Percentiles rank a stretch among this genome's conserved stretches.
Evolutionary conservation across 2,797 vertebrate genomes (phyloP).

Genomic region (Acanthurus lineatus): DNA sequence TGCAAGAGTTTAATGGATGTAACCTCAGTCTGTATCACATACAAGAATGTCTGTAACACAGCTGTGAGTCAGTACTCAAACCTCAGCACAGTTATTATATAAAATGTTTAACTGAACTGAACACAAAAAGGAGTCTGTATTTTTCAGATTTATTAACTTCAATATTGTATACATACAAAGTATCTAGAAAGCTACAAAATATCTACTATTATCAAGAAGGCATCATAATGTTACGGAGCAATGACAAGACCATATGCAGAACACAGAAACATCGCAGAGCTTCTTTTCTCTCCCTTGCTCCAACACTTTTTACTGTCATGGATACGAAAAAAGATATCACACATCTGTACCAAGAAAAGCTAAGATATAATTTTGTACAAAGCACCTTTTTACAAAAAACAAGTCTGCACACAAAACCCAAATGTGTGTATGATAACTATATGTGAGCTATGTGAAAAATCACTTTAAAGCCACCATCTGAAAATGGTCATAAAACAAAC

Average conservation of each 20-base stretch:
- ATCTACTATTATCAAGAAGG: conserved; percentile 99
- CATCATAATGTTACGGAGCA: conserved; percentile 99
- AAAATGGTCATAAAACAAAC: conserved; percentile 89
- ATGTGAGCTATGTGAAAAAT: conserved; percentile 94
- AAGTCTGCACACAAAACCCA: conserved; percentile 93
- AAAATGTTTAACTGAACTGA: conserved; percentile 21
- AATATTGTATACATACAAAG: conserved; percentile 99
- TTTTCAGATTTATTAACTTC: conserved; percentile 95
- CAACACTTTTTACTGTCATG: conserved; percentile 94
- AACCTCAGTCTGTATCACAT: not conserved
- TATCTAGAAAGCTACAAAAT: conserved; percentile 99
- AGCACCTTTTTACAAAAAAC: conserved; percentile 92
- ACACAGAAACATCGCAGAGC: conserved; percentile 94
- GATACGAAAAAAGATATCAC: conserved; percentile 97
- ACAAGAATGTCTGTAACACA: not conserved
- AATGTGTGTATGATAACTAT: conserved; percentile 93
- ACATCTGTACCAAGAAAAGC: conserved; percentile 98
- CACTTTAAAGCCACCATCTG: conserved; percentile 98
- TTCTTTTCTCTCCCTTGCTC: conserved; percentile 87
- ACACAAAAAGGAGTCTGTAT: conserved; percentile 35
- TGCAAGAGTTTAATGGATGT: not conserved
- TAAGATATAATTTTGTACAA: conserved; percentile 96
- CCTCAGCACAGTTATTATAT: too few relatives aligned
- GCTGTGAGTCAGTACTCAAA: not conserved
- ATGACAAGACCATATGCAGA: conserved; percentile 99